Evolutionary conservation across 2,113 vertebrate species (phyloP).

Genomic region (Dinomys branickii): DNA sequence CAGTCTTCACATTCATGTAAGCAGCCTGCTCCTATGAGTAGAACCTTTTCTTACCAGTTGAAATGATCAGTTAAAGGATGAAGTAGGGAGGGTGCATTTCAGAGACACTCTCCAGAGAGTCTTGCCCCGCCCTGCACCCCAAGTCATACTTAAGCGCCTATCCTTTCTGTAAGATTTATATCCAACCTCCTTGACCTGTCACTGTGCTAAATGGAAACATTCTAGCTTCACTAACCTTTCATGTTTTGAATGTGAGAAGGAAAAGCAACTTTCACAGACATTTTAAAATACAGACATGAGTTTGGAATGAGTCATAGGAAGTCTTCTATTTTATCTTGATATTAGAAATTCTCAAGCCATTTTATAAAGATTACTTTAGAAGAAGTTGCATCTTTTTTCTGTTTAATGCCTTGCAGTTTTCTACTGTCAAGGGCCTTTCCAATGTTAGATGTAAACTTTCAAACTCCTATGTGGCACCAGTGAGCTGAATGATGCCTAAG

Average conservation of each 20-base stretch:
- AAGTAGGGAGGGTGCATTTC: not conserved
- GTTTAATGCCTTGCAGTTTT: not conserved
- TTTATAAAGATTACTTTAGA: slow-evolving; percentile 49
- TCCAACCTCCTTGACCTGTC: not conserved
- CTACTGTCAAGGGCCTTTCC: not conserved
- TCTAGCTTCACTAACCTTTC: slow-evolving; percentile 28
- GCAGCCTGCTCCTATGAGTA: not conserved
- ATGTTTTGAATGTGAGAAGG: slow-evolving; percentile 51
- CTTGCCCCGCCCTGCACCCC: not conserved
- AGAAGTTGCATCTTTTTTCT: not conserved
- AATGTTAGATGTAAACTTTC: not conserved
- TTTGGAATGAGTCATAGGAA: slow-evolving; percentile 54
- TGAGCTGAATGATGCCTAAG: not conserved
- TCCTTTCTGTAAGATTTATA: not conserved
- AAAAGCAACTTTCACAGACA: slow-evolving; percentile 17
- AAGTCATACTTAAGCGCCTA: not conserved
- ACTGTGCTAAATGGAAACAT: not conserved
- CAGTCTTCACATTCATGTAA: not conserved
- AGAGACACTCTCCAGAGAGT: not conserved
- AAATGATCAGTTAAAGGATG: not conserved
- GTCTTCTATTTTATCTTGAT: slow-evolving; percentile 53
- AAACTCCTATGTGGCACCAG: not conserved
- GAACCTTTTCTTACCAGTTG: not conserved
- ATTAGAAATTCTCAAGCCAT: slow-evolving; percentile 47
- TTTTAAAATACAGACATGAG: slow-evolving; percentile 53